phyloP scores from a whole-genome alignment of 2,797 vertebrate species.

The Takifugu ocellatus region DNA sequence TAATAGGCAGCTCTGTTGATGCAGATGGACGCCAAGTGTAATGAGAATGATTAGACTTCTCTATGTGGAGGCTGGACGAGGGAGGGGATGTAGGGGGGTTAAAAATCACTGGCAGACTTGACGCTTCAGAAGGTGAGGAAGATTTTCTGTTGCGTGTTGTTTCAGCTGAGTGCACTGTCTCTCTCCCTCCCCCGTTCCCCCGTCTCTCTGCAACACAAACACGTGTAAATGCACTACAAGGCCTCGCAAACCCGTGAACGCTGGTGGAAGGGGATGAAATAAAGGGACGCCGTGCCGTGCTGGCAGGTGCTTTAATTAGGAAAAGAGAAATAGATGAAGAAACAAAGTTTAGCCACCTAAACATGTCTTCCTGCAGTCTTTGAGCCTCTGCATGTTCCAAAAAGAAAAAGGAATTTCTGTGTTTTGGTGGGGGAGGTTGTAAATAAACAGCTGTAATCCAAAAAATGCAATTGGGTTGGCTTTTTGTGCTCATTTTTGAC shows the following conservation, averaged over 20 bases:
- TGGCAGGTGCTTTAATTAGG: neutral
- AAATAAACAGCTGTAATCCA: slow-evolving; percentile 4
- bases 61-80: slow-evolving; percentile 49
- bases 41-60: slow-evolving; percentile 93
- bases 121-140: slow-evolving; percentile 64
- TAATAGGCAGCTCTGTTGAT: slow-evolving; percentile 94
- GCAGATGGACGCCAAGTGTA: slow-evolving; percentile 94
- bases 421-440: neutral
- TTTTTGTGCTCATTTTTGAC: neutral
- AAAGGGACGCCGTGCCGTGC: slow-evolving; percentile 3
- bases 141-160: slow-evolving; percentile 69
- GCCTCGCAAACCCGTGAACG: slow-evolving; percentile 26
- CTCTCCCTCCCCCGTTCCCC: slow-evolving; percentile 23
- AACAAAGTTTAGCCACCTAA: slow-evolving; percentile 6
- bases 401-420: slow-evolving; percentile 21
- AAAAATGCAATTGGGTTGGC: neutral
- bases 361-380: slow-evolving; percentile 6
- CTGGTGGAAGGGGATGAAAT: slow-evolving; percentile 14
- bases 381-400: slow-evolving; percentile 12
- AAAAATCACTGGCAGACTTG: slow-evolving; percentile 30
- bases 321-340: neutral
- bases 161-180: slow-evolving; percentile 53
- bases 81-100: slow-evolving; percentile 2
- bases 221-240: slow-evolving; percentile 30
- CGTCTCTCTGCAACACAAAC: slow-evolving; percentile 20